These are phyloP conservation scores for Parauchenoglanis punctatus DNA, from an alignment of 2,797 vertebrate genomes.

Conservation along the genomic window DNA sequence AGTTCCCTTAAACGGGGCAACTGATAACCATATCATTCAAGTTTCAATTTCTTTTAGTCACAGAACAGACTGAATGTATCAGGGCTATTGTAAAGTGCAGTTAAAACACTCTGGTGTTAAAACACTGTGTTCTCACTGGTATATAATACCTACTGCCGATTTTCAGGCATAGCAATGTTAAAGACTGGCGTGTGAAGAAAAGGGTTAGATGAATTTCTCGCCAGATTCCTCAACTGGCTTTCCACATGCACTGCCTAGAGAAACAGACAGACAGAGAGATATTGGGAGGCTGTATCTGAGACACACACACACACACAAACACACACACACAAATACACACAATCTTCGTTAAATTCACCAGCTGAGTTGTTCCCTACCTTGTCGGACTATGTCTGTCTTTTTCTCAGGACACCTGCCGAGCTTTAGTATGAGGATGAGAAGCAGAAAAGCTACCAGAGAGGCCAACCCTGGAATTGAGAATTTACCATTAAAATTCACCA, in stretches of 20 bases:
- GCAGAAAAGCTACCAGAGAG: conserved; percentile 28
- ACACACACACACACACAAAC: background rate
- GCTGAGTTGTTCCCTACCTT: conserved; percentile 60
- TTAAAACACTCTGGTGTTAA: background rate
- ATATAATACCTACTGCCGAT: conserved; percentile 45
- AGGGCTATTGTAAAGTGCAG: conserved; percentile 15
- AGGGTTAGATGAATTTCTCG: conserved; percentile 61
- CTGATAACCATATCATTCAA: background rate
- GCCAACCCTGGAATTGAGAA: conserved; percentile 42
- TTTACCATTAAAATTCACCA: background rate
- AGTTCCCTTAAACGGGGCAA: conserved; percentile 4
- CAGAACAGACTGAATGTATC: background rate
- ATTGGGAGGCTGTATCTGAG: conserved; percentile 20
- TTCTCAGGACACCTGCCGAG: conserved; percentile 22
- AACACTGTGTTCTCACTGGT: background rate
- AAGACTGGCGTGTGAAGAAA: background rate
- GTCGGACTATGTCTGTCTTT: conserved; percentile 22
- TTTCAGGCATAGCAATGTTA: conserved; percentile 4
- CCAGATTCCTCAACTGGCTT: conserved; percentile 76
- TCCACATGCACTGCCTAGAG: conserved; percentile 62
- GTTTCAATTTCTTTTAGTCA: conserved; percentile 36
- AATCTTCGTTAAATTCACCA: background rate
- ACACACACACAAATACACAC: background rate
- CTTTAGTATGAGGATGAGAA: conserved; percentile 57
- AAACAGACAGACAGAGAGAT: conserved; percentile 25